Conservation (phyloP, 2,797 vertebrate genomes). For the Odontamblyopus rebecca region DNA sequence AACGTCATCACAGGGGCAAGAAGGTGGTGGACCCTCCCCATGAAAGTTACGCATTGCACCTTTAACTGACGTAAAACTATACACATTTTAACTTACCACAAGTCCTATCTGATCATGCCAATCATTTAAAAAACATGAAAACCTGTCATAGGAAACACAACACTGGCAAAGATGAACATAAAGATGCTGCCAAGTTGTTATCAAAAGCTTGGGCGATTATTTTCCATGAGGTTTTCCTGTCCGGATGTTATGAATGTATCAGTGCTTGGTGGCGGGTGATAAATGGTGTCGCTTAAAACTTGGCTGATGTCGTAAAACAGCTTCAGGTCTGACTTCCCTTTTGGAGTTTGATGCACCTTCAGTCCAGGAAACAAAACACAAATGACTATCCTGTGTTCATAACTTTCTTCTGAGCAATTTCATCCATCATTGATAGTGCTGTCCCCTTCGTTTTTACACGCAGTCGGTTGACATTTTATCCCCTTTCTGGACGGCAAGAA, state of each 20-base stretch:
- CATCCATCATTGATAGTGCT: conserved; percentile 56
- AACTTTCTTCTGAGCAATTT: conserved; percentile 62
- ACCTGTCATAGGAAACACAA: conserved; percentile 46
- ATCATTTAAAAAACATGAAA: not conserved
- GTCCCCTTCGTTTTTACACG: conserved; percentile 47
- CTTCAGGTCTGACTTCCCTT: conserved; percentile 83
- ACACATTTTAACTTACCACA: no score
- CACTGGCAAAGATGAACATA: conserved; percentile 58
- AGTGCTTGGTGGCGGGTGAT: conserved; percentile 89
- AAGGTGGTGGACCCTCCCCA: no score
- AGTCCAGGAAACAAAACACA: conserved; percentile 43
- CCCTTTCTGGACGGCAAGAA: conserved; percentile 47
- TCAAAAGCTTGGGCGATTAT: conserved; percentile 92
- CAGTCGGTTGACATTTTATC: conserved; percentile 60
- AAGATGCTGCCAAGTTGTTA: conserved; percentile 77
- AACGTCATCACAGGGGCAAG: no score
- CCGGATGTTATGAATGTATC: conserved; percentile 99
- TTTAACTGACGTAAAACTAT: no score
- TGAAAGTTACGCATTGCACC: no score
- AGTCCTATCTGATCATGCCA: conserved; percentile 1
- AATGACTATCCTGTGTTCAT: conserved; percentile 4
- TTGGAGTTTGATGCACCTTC: conserved; percentile 72
- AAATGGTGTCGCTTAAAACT: conserved; percentile 87
- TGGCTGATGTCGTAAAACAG: conserved; percentile 91
- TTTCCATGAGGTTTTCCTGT: conserved; percentile 98